A percentile compares a stretch with the other conserved stretches of the same genome.
Conservation (phyloP, 2,113 vertebrate species). For the Centropristis striata region DNA sequence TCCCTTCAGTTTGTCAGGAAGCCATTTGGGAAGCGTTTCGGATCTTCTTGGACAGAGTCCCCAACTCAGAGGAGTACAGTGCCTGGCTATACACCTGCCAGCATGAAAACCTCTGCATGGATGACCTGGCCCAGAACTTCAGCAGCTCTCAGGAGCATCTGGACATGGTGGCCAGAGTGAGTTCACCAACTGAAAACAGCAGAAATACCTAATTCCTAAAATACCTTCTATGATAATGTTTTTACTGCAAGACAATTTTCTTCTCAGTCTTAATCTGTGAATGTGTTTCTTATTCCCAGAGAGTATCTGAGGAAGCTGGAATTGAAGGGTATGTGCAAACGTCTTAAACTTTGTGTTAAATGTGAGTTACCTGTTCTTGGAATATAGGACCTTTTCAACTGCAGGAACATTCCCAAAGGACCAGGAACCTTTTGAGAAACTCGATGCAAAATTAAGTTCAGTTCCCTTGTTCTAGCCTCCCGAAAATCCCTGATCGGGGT, state of each 20-base stretch:
- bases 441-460: no score
- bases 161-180: slow-evolving; percentile 90
- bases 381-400: background rate
- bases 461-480: no score
- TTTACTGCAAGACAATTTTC: no score
- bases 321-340: slow-evolving; percentile 69
- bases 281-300: slow-evolving; percentile 59
- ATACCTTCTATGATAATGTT: no score
- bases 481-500: no score
- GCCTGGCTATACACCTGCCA: slow-evolving; percentile 93
- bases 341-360: background rate
- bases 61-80: slow-evolving; percentile 92
- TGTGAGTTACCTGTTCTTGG: background rate
- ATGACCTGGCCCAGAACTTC: slow-evolving; percentile 94
- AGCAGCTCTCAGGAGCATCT: slow-evolving; percentile 94
- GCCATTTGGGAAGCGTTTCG: slow-evolving; percentile 96
- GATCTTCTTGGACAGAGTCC: slow-evolving; percentile 94
- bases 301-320: slow-evolving; percentile 65
- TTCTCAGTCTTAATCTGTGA: background rate
- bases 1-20: slow-evolving; percentile 93
- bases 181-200: slow-evolving; percentile 11
- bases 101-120: slow-evolving; percentile 91
- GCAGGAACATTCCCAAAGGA: no score
- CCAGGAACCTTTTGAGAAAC: no score
- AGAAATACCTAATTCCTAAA: background rate